phyloP scores from a whole-genome alignment of 92 coral and sea anemone species.

The Zoanthus sociatus region DNA sequence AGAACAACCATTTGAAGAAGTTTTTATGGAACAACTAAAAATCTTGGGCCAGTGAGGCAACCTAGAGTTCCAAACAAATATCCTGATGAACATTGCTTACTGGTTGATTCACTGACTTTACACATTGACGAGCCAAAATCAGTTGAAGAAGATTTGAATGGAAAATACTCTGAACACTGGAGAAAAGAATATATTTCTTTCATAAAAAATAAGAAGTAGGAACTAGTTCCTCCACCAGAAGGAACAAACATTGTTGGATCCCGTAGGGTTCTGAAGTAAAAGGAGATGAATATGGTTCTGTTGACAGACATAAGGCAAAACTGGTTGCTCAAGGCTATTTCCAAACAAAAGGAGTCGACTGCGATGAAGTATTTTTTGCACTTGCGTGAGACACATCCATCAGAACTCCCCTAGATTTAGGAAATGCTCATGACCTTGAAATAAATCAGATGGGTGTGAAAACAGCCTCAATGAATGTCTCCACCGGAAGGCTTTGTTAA shows the following conservation, averaged over 20 bases:
- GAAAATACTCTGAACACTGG: constrained; percentile 66
- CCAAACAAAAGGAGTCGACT: constrained; percentile 56
- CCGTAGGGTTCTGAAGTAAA: constrained; percentile 70
- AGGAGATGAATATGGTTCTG: constrained; percentile 58
- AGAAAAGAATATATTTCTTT: constrained; percentile 65
- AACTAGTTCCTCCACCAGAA: constrained; percentile 70
- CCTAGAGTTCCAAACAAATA: constrained; percentile 62
- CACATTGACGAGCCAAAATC: constrained; percentile 71
- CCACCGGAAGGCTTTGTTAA: constrained; percentile 72
- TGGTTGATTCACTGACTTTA: constrained; percentile 56
- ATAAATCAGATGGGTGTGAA: constrained; percentile 62
- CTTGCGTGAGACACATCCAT: constrained; percentile 60
- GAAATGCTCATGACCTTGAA: constrained; percentile 67
- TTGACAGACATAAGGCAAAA: constrained; percentile 33
- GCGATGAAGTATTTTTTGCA: constrained; percentile 70
- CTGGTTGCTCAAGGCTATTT: constrained; percentile 79
- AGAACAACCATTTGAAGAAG: constrained; percentile 59
- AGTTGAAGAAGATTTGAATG: constrained; percentile 70
- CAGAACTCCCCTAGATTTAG: constrained; percentile 66
- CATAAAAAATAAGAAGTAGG: constrained; percentile 64
- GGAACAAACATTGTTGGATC: background rate
- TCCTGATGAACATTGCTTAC: constrained; percentile 63
- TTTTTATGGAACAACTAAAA: constrained; percentile 65
- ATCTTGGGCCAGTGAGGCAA: constrained; percentile 4
- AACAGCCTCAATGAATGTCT: constrained; percentile 50